These are phyloP conservation scores for Dicerorhinus sumatrensis DNA, from an alignment of 2,113 vertebrate genomes.

Conservation along the genomic window DNA sequence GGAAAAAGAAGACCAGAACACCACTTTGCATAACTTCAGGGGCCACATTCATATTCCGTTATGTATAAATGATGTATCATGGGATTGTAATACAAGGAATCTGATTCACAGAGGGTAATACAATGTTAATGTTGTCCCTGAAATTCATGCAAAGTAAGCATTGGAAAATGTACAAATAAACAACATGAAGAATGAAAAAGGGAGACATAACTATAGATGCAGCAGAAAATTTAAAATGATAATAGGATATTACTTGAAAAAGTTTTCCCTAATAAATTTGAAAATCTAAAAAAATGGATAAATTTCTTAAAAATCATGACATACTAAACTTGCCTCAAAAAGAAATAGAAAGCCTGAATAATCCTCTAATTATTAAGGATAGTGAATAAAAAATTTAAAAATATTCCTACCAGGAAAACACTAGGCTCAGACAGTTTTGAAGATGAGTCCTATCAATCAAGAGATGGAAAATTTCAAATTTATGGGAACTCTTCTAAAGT, in stretches of 20 bases:
- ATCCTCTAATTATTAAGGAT: neutral
- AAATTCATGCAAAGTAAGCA: neutral
- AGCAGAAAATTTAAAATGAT: slow-evolving; percentile 15
- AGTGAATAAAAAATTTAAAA: neutral
- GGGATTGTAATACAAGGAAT: neutral
- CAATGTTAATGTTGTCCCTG: neutral
- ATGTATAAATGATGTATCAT: neutral
- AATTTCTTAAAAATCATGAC: neutral
- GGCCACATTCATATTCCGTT: neutral
- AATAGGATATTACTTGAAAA: neutral
- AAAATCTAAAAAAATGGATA: slow-evolving; percentile 2
- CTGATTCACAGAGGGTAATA: neutral
- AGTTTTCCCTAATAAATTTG: neutral
- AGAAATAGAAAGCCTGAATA: neutral
- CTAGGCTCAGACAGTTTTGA: neutral
- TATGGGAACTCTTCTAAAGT: neutral
- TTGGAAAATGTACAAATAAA: neutral
- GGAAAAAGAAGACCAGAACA: neutral
- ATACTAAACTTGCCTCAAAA: neutral
- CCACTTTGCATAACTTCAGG: neutral
- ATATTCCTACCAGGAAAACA: neutral
- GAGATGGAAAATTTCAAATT: neutral
- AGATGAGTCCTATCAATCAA: neutral
- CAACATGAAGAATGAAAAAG: neutral
- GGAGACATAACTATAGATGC: neutral